phyloP scores from a whole-genome alignment of 2,888 invertebrate species.

The Mesorhabditis sp. region DNA sequence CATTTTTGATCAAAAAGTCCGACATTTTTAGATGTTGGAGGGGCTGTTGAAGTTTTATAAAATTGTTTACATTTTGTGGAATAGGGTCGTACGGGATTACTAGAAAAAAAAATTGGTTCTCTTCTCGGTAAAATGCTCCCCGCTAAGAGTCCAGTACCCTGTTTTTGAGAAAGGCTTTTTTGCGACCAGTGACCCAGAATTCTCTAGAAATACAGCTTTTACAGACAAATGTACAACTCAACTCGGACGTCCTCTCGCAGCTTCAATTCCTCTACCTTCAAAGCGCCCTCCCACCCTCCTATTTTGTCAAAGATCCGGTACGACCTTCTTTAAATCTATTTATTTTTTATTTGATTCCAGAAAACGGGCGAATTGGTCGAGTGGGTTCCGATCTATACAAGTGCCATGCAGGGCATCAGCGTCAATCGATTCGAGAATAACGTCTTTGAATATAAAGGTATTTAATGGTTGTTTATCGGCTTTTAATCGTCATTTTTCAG shows the following conservation, averaged over 20 bases:
- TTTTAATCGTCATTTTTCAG: slow-evolving; percentile 7
- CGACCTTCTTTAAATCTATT: neutral
- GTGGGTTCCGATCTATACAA: slow-evolving; percentile 46
- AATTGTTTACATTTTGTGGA: too few relatives aligned
- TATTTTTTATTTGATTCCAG: slow-evolving; percentile 7
- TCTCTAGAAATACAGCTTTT: neutral
- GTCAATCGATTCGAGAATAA: slow-evolving; percentile 53
- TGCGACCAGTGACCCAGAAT: too few relatives aligned
- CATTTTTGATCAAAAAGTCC: too few relatives aligned
- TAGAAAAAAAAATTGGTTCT: too few relatives aligned
- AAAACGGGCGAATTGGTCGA: slow-evolving; percentile 7
- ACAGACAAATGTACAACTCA: slow-evolving; percentile 20
- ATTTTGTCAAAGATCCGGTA: slow-evolving; percentile 32
- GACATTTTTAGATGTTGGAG: too few relatives aligned
- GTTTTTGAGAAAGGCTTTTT: too few relatives aligned
- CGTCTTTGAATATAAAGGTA: slow-evolving; percentile 44
- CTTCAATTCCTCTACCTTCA: slow-evolving; percentile 46
- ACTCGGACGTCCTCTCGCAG: slow-evolving; percentile 45
- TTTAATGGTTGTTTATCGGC: neutral
- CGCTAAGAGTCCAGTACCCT: too few relatives aligned
- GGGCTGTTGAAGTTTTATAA: too few relatives aligned
- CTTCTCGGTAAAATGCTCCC: too few relatives aligned
- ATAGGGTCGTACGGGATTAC: too few relatives aligned
- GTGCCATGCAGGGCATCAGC: slow-evolving; percentile 42
- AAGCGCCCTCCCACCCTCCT: slow-evolving; percentile 35